Evolutionary conservation across 2,888 invertebrate species (phyloP).

Genomic region (Melieria omissa): DNA sequence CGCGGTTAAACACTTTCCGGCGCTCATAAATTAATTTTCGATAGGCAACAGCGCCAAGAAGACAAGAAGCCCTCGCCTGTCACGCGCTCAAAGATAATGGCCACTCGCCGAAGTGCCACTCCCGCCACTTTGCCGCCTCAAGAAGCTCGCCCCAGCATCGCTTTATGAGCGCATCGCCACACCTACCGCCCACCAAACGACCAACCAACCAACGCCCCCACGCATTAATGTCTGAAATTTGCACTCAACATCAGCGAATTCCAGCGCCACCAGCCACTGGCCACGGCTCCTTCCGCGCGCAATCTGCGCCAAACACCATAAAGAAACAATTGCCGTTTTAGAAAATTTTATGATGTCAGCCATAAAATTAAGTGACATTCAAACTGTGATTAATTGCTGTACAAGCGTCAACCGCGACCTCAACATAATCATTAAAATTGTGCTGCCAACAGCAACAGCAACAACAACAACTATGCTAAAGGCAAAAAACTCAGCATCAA

Average conservation of each 20-base stretch:
- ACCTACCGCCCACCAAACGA: not conserved
- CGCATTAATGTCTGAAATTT: not conserved
- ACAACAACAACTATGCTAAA: conserved; percentile 10
- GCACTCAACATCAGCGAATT: not conserved
- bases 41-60: too few relatives aligned
- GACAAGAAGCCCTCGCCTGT: too few relatives aligned
- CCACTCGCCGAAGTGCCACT: not conserved
- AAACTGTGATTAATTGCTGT: conserved; percentile 47
- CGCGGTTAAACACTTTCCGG: too few relatives aligned
- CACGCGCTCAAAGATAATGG: too few relatives aligned
- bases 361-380: conserved; percentile 48
- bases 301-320: conserved; percentile 16
- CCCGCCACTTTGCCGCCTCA: not conserved
- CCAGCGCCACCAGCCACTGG: not conserved
- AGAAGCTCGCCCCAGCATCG: too few relatives aligned
- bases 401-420: conserved; percentile 36
- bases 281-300: not conserved
- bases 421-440: conserved; percentile 44
- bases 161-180: not conserved
- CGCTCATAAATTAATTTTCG: too few relatives aligned
- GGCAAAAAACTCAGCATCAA: not conserved
- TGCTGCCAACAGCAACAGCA: conserved; percentile 20
- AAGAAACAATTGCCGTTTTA: conserved; percentile 40
- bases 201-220: not conserved
- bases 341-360: conserved; percentile 42